These are phyloP conservation scores for Labeo catla DNA, from an alignment of 2,113 vertebrate species.

Conservation along the genomic window DNA sequence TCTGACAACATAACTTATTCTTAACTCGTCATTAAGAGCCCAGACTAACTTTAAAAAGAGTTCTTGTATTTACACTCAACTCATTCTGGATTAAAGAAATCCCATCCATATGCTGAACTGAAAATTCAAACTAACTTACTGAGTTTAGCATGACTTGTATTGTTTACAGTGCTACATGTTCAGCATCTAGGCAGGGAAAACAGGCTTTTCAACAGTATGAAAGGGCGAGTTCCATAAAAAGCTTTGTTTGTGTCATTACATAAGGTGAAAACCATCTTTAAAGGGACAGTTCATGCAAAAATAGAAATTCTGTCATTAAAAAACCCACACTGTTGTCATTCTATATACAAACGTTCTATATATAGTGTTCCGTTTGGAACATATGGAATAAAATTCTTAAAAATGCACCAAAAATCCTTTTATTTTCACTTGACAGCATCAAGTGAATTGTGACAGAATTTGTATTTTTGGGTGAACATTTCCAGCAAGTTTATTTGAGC, in stretches of 20 bases:
- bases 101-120: background rate
- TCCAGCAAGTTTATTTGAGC: background rate
- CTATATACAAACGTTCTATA: background rate
- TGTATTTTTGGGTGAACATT: no score
- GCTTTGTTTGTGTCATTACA: background rate
- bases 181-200: slow-evolving; percentile 9
- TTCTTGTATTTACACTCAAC: background rate
- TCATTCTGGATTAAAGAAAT: background rate
- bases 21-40: background rate
- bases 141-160: background rate
- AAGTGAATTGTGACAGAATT: background rate
- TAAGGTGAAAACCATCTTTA: background rate
- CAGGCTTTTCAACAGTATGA: slow-evolving; percentile 36
- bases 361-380: background rate
- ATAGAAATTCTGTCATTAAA: background rate
- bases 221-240: background rate
- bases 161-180: background rate
- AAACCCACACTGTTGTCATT: background rate
- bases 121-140: background rate
- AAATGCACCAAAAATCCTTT: background rate
- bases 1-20: background rate
- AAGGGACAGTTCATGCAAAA: background rate
- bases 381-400: background rate
- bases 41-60: background rate
- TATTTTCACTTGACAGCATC: background rate